Conservation (phyloP, 2,113 vertebrate genomes). For the Alethe diademata region DNA sequence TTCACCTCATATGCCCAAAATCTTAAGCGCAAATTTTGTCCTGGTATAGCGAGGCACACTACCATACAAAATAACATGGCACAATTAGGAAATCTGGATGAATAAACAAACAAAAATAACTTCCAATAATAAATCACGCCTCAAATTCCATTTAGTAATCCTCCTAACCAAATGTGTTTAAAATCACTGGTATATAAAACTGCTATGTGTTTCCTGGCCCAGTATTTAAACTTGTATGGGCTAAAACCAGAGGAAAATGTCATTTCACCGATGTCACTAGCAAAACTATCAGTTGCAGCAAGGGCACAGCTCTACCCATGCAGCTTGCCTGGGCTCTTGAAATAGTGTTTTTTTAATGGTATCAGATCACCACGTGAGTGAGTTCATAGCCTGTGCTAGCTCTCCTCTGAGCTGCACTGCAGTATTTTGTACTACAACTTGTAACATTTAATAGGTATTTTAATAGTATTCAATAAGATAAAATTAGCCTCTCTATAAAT, state of each 20-base stretch:
- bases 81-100: background rate
- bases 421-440: background rate
- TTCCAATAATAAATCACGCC: background rate
- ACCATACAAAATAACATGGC: background rate
- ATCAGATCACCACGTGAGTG: background rate
- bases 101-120: background rate
- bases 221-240: background rate
- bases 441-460: background rate
- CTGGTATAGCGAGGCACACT: background rate
- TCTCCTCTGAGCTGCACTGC: background rate
- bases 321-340: background rate
- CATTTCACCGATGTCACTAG: background rate
- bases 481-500: background rate
- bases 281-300: background rate
- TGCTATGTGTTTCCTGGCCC: background rate
- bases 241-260: background rate
- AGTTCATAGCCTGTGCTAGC: background rate
- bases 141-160: background rate
- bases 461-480: background rate
- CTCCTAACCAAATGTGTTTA: background rate
- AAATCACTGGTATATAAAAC: background rate
- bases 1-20: background rate
- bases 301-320: background rate
- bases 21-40: fast-evolving
- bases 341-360: background rate